These are phyloP conservation scores for Ibidorhyncha struthersii DNA, from an alignment of 2,113 vertebrate genomes.

Conservation along the genomic window DNA sequence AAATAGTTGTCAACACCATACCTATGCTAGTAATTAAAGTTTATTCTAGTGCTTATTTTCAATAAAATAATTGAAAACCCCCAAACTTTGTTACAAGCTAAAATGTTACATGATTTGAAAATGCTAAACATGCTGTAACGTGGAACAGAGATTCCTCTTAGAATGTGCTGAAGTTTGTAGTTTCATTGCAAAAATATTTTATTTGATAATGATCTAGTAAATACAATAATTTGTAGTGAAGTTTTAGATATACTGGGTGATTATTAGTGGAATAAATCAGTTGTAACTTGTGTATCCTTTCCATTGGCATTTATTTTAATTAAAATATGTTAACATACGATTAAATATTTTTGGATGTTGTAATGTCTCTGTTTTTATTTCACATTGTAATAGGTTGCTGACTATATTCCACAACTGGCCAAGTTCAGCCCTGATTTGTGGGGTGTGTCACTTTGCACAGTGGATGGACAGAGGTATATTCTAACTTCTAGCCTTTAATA, in stretches of 20 bases:
- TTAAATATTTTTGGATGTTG: not conserved
- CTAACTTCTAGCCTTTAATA: not conserved
- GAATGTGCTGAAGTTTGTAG: not conserved
- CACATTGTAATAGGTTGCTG: conserved; percentile 85
- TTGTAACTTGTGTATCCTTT: not conserved
- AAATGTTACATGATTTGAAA: not conserved
- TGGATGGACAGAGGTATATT: conserved; percentile 94
- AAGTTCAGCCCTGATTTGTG: conserved; percentile 98
- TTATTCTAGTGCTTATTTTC: not conserved
- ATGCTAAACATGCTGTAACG: not conserved
- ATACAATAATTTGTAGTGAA: not conserved
- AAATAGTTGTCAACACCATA: not conserved
- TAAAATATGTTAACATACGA: accelerated
- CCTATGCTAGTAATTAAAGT: not conserved
- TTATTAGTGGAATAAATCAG: not conserved
- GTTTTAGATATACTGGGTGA: not conserved
- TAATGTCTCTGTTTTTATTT: not conserved
- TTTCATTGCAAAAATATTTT: not conserved
- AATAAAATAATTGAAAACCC: not conserved
- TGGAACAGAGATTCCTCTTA: not conserved
- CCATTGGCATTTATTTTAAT: not conserved
- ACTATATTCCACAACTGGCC: conserved; percentile 97
- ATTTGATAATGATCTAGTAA: not conserved
- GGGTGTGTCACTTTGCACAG: conserved; percentile 95
- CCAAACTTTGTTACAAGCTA: not conserved